Evolutionary conservation across 2,797 vertebrate species (phyloP), one percentile per base, ranked within the genome.

Genomic region (Diceros bicornis): DNA sequence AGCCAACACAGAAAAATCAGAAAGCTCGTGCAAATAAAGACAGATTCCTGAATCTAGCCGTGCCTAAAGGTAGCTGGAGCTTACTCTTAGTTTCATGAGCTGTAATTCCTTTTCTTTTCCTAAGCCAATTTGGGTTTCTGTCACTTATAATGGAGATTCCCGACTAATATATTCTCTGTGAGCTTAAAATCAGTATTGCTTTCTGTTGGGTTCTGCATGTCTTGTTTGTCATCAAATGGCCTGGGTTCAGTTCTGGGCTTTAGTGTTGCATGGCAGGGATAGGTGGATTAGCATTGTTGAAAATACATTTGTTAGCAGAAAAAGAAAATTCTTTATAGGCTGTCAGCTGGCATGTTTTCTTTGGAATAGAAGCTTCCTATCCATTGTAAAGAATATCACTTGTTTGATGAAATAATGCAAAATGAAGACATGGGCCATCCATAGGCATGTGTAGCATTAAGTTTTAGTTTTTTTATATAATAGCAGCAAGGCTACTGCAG

Each of bases 61-160:
- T 57, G 52, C 32, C 37, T 82, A 4, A 89, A 72, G 20, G 81
- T 55, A 32, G 72, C 13, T 90, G 61, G 32, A n/a, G 64, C 72
- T 95, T 86, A 57, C 20, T 75, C 50, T 69, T 79, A 74, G 20
- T 71, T 92, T 94, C 27, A 81, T 64, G 61, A 96, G 18, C 12
- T 72, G 87, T 55, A 59, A 52, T n/a, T 93, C 64, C 14, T 77
- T 85, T 95, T 91, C 29, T 88, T 91, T 52, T 86, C 55, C 90
- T 87, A 87, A 91, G 41, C 11, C 41, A 75, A 1, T 59, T 50
- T 91, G 64, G 27, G 18, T 88, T 91, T 86, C 14, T 25, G 6
- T 84, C 50, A 88, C 86, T 71, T 92, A 34, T 14, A 68, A 87
- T 86, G 32, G 34, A 96, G 90, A 74, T 79, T 83, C 37, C 57